Percentiles rank a stretch among this genome's conserved stretches.
phyloP scores from a whole-genome alignment of 1,140 invertebrate species.

The Drosophila malerkotliana region DNA sequence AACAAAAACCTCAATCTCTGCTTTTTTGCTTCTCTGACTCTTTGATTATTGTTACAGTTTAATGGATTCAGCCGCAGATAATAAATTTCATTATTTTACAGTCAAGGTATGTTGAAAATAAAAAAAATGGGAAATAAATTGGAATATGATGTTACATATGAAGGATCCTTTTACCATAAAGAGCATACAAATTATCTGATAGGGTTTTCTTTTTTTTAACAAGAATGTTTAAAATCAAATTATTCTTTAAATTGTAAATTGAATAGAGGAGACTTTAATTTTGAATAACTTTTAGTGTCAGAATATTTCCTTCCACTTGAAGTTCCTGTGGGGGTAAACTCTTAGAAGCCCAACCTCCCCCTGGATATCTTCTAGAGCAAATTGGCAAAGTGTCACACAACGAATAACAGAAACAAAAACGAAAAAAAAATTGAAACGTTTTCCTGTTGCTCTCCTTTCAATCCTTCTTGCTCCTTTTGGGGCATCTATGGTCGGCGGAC shows the following conservation, averaged over 20 bases:
- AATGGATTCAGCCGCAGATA: constrained; percentile 54
- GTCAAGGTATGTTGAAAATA: neutral
- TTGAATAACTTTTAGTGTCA: constrained; percentile 64
- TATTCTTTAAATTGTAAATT: constrained; percentile 1
- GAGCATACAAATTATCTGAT: neutral
- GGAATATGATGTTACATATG: constrained; percentile 1
- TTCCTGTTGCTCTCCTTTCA: constrained; percentile 41
- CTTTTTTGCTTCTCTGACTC: constrained; percentile 15
- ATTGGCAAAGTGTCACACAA: constrained; percentile 77
- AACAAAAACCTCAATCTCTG: constrained; percentile 10
- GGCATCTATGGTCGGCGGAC: constrained; percentile 23
- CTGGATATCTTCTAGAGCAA: constrained; percentile 29
- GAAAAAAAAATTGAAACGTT: constrained; percentile 30
- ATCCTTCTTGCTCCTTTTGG: constrained; percentile 19
- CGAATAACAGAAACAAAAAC: constrained; percentile 48
- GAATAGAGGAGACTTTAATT: constrained; percentile 3
- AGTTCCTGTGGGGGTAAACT: constrained; percentile 7
- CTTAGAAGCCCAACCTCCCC: constrained; percentile 21
- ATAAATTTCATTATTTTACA: constrained; percentile 44
- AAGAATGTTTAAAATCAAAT: neutral
- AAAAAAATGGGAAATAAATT: neutral
- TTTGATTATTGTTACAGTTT: constrained; percentile 31
- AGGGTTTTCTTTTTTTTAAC: neutral
- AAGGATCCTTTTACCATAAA: neutral
- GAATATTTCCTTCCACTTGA: constrained; percentile 44